Evolutionary conservation across 2,888 invertebrate genomes (phyloP).

Genomic region (Belgica antarctica): DNA sequence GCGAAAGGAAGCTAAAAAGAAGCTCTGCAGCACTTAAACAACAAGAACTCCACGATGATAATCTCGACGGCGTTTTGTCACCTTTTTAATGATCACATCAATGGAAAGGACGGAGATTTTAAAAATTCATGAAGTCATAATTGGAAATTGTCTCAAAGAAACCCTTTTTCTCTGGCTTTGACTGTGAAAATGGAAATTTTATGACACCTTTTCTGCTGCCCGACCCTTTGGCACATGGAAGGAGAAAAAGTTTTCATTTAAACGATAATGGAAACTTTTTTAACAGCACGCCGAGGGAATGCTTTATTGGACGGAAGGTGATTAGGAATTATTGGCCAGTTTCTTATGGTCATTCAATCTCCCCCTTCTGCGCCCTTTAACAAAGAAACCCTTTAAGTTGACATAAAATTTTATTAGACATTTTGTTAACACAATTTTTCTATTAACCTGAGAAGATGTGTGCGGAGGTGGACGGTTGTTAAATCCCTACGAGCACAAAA

Average conservation of each 20-base stretch:
- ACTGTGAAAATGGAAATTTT: conserved; percentile 23
- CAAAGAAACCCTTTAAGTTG: conserved; percentile 40
- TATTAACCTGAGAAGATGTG: conserved; percentile 23
- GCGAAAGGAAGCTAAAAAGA: neutral
- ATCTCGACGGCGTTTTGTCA: neutral
- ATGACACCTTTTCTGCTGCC: conserved; percentile 12
- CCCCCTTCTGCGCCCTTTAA: neutral
- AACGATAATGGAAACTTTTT: conserved; percentile 32
- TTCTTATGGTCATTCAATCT: conserved; percentile 43
- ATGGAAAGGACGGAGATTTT: neutral
- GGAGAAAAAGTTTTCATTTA: conserved; percentile 28
- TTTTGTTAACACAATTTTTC: conserved; percentile 44
- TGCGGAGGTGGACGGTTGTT: neutral
- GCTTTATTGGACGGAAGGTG: conserved; percentile 37
- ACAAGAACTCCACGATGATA: neutral
- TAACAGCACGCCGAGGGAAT: neutral
- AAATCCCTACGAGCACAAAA: conserved; percentile 7
- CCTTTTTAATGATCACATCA: conserved; percentile 6
- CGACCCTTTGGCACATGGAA: conserved; percentile 3
- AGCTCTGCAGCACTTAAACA: neutral
- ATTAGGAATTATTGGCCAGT: conserved; percentile 44
- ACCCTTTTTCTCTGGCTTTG: conserved; percentile 6
- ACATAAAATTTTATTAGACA: conserved; percentile 44
- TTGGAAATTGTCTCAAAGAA: conserved; percentile 35
- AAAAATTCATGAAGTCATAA: conserved; percentile 42